Conservation (phyloP, 2,797 vertebrate species). For the Parauchenoglanis ngamensis region DNA sequence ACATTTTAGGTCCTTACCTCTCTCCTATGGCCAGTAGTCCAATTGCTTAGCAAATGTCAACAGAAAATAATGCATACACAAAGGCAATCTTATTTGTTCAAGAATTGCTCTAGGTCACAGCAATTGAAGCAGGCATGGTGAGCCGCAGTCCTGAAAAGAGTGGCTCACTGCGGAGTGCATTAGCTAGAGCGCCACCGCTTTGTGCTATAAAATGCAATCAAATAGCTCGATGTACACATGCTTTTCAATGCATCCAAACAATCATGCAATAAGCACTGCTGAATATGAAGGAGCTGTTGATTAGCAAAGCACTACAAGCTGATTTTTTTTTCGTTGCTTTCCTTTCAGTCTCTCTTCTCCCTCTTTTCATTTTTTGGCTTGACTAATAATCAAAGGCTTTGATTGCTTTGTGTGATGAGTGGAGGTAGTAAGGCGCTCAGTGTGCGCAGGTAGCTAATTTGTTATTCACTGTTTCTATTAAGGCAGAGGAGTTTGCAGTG, state of each 20-base stretch:
- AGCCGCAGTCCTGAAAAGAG: constrained; percentile 48
- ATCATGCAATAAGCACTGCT: constrained; percentile 46
- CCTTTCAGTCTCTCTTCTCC: constrained; percentile 28
- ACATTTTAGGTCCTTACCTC: constrained; percentile 78
- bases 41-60: constrained; percentile 83
- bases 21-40: constrained; percentile 78
- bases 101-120: constrained; percentile 80
- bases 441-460: constrained; percentile 70
- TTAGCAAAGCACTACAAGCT: constrained; percentile 45
- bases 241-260: constrained; percentile 45
- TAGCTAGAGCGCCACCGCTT: constrained; percentile 55
- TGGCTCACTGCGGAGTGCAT: constrained; percentile 49
- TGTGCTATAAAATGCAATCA: constrained; percentile 60
- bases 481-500: constrained; percentile 62
- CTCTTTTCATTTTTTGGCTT: constrained; percentile 55
- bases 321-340: constrained; percentile 34
- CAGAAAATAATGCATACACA: constrained; percentile 83
- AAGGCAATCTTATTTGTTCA: constrained; percentile 84
- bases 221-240: constrained; percentile 46
- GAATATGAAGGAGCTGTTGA: constrained; percentile 61
- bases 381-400: constrained; percentile 68
- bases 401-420: constrained; percentile 54
- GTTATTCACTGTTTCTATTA: constrained; percentile 72
- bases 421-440: constrained; percentile 55
- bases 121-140: constrained; percentile 69